Evolutionary conservation across 2,888 invertebrate genomes (phyloP), one percentile per base, ranked within the genome.

Genomic region (Caenorhabditis panamensis): DNA sequence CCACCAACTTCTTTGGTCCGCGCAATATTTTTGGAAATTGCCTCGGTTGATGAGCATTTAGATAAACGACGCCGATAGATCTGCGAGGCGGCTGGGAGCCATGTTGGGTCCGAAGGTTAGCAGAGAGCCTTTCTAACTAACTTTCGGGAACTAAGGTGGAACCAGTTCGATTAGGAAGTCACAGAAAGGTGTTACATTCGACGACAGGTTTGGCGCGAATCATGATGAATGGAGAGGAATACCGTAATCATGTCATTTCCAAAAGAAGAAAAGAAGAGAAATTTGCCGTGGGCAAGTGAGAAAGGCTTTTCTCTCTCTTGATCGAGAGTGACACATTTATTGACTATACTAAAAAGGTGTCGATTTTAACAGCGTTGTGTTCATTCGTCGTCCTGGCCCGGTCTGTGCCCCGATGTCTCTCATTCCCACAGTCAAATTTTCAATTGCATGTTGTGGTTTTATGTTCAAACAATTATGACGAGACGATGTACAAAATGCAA

Each of bases 341-440:
- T 73, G 72, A 73, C 72, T 73, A 58, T 73, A 72, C 68, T 72
- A 63, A 62, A 71, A 54, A 49, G 49, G 62, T 20, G 41, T 31
- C 28, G 53, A n/a, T 47, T 47, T 47, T 61, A 41, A 61, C 41
- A 47, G 18, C 47, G 31, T 26, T 53, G 26, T n/a, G n/a, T n/a
- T n/a, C n/a, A n/a, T 41, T 61, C 44, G 41, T 47, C 36, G 18
- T 36, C 28, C 44, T 49, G 5, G 31, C 5, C 31, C 31, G 31
- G n/a, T n/a, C 31, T 9, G 31, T n/a, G 31, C 31, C 31, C 31
- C 31, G 31, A 9, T 37, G n/a, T 26, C 47, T 26, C 56, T 49
- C 62, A 64, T 54, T 56, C 67, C 54, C 67, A 56, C 37, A 51
- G 61, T 41, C 47, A 61, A 69, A 61, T 61, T 61, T 69, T 61